Evolutionary conservation across 2,113 vertebrate genomes (phyloP), one percentile per base, ranked within the genome.

Genomic region (Stercorarius parasiticus): DNA sequence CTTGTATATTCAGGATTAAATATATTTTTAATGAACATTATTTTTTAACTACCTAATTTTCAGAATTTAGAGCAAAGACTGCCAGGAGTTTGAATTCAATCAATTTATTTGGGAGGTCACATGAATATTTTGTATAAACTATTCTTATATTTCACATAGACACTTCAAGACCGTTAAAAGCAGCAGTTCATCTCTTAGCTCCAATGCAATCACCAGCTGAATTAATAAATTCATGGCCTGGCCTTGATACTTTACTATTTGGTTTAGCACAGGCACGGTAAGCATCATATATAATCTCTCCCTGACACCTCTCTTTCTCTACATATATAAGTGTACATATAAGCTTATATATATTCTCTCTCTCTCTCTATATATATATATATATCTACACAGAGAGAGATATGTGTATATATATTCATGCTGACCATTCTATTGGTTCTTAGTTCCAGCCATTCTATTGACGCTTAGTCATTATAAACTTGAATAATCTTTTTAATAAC

Each of bases 181-280:
- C 77, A 92, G 69, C 64, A 84, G 72, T 40, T 88, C 59, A 52
- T 90, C 76, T 88, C 82, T 49, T 43, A 71, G 21, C n/a, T 67
- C 43, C 59, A 78, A 27, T 27, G 55, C 65, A 90, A 82, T 93
- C 59, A 69, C 13, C 32, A 40, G 50, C 49, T 83, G 77, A 84
- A 95, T 92, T 84, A 89, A 96, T 77, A 42, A 88, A 93, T 96
- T 92, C 88, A 92, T 17, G 86, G 49, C 56, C 49, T 56, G 58
- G 77, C 47, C 81, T 69, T 78, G 56, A 69, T 34, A 49, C 59
- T 61, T 82, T 20, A 53, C 21, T 69, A 8, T 82, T 81, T 89
- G 65, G 30, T 82, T 92, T 92, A 88, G 42, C 69, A 84, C 32
- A 71, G 36, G 23, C n/a, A 92, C 26, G 17, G 7, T 16, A 55